Conservation (phyloP, 2,888 invertebrate species). For the Tigriopus californicus region DNA sequence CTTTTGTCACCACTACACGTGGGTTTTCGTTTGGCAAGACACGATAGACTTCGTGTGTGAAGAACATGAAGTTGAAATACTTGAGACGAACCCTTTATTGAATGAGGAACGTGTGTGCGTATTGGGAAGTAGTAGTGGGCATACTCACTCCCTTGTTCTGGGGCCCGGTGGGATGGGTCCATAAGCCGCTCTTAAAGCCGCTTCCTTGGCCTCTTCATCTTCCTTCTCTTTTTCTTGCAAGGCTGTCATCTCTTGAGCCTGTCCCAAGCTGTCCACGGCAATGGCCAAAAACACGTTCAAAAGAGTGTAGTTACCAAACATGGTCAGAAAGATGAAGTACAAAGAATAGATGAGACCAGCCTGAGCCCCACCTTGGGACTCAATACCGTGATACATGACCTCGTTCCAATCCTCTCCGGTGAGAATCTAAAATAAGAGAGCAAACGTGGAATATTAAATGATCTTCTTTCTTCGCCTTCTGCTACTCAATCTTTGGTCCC, state of each 20-base stretch:
- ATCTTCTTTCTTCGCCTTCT: too few species aligned
- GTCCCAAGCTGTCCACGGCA: slow-evolving; percentile 42
- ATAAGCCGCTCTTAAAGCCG: slow-evolving; percentile 13
- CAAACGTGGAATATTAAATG: too few species aligned
- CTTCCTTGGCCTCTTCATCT: slow-evolving; percentile 21
- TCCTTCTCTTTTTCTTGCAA: slow-evolving; percentile 94
- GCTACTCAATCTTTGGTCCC: too few species aligned
- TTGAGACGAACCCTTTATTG: too few species aligned
- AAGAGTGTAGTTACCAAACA: slow-evolving; percentile 42
- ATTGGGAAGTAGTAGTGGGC: too few species aligned
- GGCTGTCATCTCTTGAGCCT: slow-evolving; percentile 85
- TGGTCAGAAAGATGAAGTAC: slow-evolving; percentile 39
- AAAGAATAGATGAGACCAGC: slow-evolving; percentile 36
- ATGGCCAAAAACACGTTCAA: slow-evolving; percentile 43
- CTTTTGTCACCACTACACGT: too few species aligned
- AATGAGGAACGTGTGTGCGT: too few species aligned
- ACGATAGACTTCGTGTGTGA: too few species aligned
- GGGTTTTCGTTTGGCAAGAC: too few species aligned
- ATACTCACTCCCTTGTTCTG: not conserved
- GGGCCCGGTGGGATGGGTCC: slow-evolving; percentile 13
- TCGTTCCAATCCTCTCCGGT: slow-evolving; percentile 99
- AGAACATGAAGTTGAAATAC: too few species aligned
- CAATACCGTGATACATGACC: slow-evolving; percentile 98
- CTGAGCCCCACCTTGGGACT: slow-evolving; percentile 53
- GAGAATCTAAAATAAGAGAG: slow-evolving; percentile 50